Base-by-base conservation (phyloP, 2,113 vertebrate genomes). In the Syngnathus scovelli region DNA sequence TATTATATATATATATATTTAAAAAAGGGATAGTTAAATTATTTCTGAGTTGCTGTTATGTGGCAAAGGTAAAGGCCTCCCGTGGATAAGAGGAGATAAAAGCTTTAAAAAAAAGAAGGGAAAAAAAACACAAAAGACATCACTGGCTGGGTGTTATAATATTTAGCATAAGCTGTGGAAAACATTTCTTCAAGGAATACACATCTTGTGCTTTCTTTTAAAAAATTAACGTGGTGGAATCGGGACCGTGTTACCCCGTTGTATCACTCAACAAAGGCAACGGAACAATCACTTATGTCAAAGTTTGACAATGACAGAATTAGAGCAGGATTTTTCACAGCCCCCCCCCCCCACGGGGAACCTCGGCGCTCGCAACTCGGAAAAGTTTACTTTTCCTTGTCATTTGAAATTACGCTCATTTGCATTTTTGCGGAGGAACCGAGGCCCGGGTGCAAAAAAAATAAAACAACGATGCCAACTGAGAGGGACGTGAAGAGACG, bases 221-320 rank as follows among this genome's bases (percentile, higher is more conserved):
- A 80, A 82, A 87, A 89, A 85, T 85, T 70, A 78, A 87, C 71
- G 48, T 67, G 67, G 78, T 79, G 72, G 78, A 87, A 77, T 64
- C 80, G 86, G 80, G 85, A 86, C 83, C 70, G 69, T 65, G 79
- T 69, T 78, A 72, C 83, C 56, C 27, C 78, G 44, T 67, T 56
- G 78, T 80, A 82, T 83, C 83, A 72, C 79, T 87, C 85, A 87
- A 89, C 88, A 90, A 90, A 90, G 83, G 83, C 82, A 36, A 72
- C 61, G 77, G 85, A 90, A 89, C 84, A 84, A 77, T 85, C 69
- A 75, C 81, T 90, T 83, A 79, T 87, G 84, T 89, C 86, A 89
- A 88, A 90, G 85, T 88, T 85, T 88, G 89, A 89, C 89, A 87
- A 79, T 90, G 90, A 92, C 91, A 92, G 90, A 90, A 91, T 89